phyloP scores from a whole-genome alignment of 1,140 invertebrate species.

The Drosophila tropicalis region DNA sequence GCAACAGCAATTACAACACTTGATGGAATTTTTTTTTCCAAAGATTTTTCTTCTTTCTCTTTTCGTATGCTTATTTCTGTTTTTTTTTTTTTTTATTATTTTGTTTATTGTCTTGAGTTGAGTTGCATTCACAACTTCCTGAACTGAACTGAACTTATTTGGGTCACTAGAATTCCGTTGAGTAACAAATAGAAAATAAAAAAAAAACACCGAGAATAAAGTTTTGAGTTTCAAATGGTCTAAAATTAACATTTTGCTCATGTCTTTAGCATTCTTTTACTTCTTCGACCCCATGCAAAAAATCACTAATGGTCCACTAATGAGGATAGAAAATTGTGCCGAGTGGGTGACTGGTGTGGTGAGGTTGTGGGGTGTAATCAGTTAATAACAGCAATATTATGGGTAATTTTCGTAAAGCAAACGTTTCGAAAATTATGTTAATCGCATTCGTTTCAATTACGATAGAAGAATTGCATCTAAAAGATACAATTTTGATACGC shows the following conservation, averaged over 20 bases:
- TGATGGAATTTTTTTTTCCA: neutral
- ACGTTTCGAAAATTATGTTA: conserved; percentile 68
- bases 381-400: conserved; percentile 18
- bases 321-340: neutral
- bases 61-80: neutral
- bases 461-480: conserved; percentile 28
- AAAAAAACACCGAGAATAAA: neutral
- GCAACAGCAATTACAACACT: conserved; percentile 37
- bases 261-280: neutral
- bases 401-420: conserved; percentile 12
- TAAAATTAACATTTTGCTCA: conserved; percentile 1
- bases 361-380: neutral
- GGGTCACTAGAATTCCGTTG: conserved; percentile 4
- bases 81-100: conserved; percentile 7
- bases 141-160: conserved; percentile 8
- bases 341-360: no score
- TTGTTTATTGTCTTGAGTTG: conserved; percentile 12
- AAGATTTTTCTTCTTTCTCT: neutral
- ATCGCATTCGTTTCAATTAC: conserved; percentile 82
- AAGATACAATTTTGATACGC: conserved; percentile 37
- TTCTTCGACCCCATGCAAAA: neutral
- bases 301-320: conserved; percentile 3
- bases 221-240: conserved; percentile 2
- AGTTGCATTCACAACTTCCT: conserved; percentile 13
- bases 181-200: neutral